Evolutionary conservation across 64 coral and sea anemone genomes (phyloP).

Genomic region (Porites australiensis): DNA sequence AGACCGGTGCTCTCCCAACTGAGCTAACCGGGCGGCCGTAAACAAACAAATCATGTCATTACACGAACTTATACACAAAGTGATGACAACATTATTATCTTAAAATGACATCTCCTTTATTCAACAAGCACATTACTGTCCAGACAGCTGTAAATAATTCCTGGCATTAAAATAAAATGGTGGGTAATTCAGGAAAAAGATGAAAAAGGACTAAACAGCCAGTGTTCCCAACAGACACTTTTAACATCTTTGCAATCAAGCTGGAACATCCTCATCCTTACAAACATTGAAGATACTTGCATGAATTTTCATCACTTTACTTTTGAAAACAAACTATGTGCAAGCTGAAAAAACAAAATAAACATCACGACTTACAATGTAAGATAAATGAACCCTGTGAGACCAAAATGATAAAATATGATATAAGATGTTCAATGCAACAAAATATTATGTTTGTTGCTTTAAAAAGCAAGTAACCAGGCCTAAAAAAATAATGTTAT

Average conservation of each 20-base stretch:
- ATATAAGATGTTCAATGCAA: too few relatives aligned
- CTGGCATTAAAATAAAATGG: not conserved
- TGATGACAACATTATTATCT: not conserved
- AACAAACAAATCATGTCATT: too few relatives aligned
- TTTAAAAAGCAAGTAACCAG: too few relatives aligned
- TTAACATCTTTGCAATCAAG: constrained; percentile 16
- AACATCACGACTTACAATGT: not conserved
- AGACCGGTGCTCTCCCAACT: too few relatives aligned
- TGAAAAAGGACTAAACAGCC: not conserved
- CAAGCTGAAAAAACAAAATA: constrained; percentile 57
- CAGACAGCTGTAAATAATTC: constrained; percentile 6
- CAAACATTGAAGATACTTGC: not conserved
- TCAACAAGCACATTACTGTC: not conserved
- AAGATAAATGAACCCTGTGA: not conserved
- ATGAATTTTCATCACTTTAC: constrained; percentile 70
- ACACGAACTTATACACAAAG: not conserved
- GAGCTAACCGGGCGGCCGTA: too few relatives aligned
- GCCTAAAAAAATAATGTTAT: too few relatives aligned
- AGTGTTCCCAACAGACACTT: not conserved
- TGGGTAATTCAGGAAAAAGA: not conserved
- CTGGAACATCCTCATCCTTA: not conserved
- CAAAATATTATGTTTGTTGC: too few relatives aligned
- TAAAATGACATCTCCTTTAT: constrained; percentile 15
- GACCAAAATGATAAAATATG: not conserved
- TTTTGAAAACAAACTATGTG: constrained; percentile 81